phyloP scores from a whole-genome alignment of 1,140 invertebrate genomes.

The Leptonema lineaticorne region DNA sequence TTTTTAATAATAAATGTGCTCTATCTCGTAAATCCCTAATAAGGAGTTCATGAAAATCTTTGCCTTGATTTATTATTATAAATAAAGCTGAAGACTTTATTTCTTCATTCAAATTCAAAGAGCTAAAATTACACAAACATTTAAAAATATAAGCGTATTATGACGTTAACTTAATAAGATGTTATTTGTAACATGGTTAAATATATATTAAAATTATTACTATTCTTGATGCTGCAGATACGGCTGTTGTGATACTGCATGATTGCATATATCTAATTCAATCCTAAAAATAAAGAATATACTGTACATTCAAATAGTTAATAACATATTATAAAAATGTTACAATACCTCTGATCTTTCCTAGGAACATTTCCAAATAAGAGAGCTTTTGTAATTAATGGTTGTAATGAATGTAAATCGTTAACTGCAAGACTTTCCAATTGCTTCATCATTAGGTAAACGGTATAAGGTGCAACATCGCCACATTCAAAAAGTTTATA shows the following conservation, averaged over 20 bases:
- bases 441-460: slow-evolving; percentile 26
- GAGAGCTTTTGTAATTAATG: slow-evolving; percentile 23
- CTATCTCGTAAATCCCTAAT: slow-evolving; percentile 15
- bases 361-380: slow-evolving; percentile 32
- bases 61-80: slow-evolving; percentile 26
- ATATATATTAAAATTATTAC: slow-evolving; percentile 1
- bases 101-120: slow-evolving; percentile 22
- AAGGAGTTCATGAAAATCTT: slow-evolving; percentile 21
- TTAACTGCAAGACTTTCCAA: not conserved
- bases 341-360: slow-evolving; percentile 40
- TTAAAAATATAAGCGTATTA: too few relatives aligned
- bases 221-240: slow-evolving; percentile 18
- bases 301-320: not conserved
- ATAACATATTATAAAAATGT: not conserved
- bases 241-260: slow-evolving; percentile 23
- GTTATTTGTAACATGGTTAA: not conserved
- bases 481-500: slow-evolving; percentile 34
- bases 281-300: slow-evolving; percentile 26
- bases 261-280: slow-evolving; percentile 31
- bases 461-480: slow-evolving; percentile 29
- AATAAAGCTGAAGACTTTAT: slow-evolving; percentile 24
- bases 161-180: too few relatives aligned
- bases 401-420: slow-evolving; percentile 2
- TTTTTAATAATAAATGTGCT: slow-evolving; percentile 18
- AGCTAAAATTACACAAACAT: slow-evolving; percentile 28